These are phyloP conservation scores for Chlamydotis undulata DNA, from an alignment of 2,113 vertebrate genomes.

Conservation along the genomic window DNA sequence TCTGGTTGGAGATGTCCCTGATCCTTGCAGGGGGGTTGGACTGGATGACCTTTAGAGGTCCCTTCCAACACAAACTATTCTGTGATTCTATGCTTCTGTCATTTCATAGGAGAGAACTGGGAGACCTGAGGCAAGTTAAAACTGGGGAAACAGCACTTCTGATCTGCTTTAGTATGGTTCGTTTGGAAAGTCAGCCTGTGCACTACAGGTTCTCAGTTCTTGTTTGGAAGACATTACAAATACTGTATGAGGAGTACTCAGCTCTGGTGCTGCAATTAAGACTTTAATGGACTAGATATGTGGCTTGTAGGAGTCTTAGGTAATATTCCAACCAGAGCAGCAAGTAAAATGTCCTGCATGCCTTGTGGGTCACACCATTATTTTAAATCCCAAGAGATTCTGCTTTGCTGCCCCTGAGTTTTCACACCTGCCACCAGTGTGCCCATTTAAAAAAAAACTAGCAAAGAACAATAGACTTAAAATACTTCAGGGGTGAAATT, in stretches of 20 bases:
- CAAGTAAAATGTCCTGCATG: background rate
- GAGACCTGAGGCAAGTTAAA: background rate
- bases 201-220: background rate
- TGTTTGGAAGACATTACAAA: background rate
- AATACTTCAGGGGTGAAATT: background rate
- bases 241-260: background rate
- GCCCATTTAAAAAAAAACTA: background rate
- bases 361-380: background rate
- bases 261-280: background rate
- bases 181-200: background rate
- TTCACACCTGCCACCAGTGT: background rate
- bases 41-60: too few species aligned
- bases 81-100: background rate
- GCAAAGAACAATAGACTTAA: background rate
- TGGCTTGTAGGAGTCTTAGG: background rate
- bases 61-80: too few species aligned
- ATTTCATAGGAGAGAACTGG: background rate
- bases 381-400: background rate
- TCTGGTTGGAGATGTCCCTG: too few species aligned
- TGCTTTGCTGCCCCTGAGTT: background rate
- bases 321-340: background rate
- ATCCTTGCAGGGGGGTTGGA: too few species aligned
- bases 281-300: background rate
- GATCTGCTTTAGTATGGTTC: background rate
- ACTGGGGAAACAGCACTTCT: background rate